Evolutionary conservation across 2,888 invertebrate species (phyloP).

Genomic region (Caenorhabditis zanzibari): DNA sequence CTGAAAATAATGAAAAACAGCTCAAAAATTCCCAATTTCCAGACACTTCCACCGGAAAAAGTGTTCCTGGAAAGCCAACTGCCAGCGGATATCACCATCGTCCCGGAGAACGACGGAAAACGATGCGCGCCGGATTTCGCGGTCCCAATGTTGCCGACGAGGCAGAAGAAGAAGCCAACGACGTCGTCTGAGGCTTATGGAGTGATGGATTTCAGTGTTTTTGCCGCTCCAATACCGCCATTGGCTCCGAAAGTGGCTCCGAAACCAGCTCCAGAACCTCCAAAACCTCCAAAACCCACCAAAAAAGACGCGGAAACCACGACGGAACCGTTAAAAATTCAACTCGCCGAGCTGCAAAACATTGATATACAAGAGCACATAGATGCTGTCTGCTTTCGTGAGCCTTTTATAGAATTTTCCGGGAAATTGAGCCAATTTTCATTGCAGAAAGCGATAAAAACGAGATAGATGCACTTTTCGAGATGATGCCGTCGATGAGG

Average conservation of each 20-base stretch:
- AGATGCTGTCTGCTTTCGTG: constrained; percentile 19
- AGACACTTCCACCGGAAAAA: constrained; percentile 57
- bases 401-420: constrained; percentile 22
- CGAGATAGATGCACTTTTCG: constrained; percentile 64
- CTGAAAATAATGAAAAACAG: too few relatives aligned
- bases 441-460: constrained; percentile 21
- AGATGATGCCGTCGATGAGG: constrained; percentile 43
- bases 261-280: too few relatives aligned
- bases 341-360: constrained; percentile 16
- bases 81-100: constrained; percentile 60
- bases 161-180: constrained; percentile 49
- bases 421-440: constrained; percentile 17
- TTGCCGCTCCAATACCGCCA: neutral
- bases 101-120: constrained; percentile 65
- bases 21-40: too few relatives aligned
- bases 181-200: too few relatives aligned
- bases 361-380: constrained; percentile 29
- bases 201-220: neutral
- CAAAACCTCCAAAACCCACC: neutral
- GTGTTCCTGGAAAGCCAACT: constrained; percentile 66
- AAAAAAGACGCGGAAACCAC: constrained; percentile 18
- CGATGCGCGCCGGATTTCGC: constrained; percentile 59
- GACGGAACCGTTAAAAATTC: constrained; percentile 31
- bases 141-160: constrained; percentile 49
- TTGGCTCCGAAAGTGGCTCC: too few relatives aligned